Evolutionary conservation across 2,888 invertebrate genomes (phyloP), one percentile per base, ranked within the genome.

Genomic region (Timema cristinae): DNA sequence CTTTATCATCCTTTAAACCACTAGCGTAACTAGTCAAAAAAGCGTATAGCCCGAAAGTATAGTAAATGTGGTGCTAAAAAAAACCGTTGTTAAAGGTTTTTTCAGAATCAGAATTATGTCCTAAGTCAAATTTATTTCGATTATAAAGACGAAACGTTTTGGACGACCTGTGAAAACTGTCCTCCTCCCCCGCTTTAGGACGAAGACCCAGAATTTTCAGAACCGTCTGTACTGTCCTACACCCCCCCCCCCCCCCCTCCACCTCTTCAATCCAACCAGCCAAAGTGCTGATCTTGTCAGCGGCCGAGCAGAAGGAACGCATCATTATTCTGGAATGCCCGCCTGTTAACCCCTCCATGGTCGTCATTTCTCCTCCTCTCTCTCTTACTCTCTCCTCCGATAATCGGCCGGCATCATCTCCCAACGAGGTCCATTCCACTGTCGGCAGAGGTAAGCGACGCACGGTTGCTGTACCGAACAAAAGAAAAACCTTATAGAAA

Each of bases 271-370:
- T 11, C 16, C 63, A n/a, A 11, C 63, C 13, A 5, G 32, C 13
- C 70, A 50, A 51, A 70, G 59, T 66, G 52, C 69, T 66, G 72
- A 72, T 72, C 69, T 72, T 69, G 69, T 69, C 68, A 72, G 72
- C 68, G 47, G 59, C 49, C 51, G 32, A 54, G 47, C 48, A 68
- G 63, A 54, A 59, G 67, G 63, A 56, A 50, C 50, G 67, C 67
- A 69, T 72, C 72, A 72, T 72, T 72, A 72, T 72, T 69, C 72
- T 72, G 72, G 72, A 72, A 72, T 72, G 72, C 69, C 66, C 66
- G 69, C 72, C 70, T 70, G 66, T 70, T 70, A 71, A 71, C 67
- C 61, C 71, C 56, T 56, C 71, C 32, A 32, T 4, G 32, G 32
- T 32, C 32, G 32, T 51, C 66, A 16, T 52, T 52, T 32, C 68